These are phyloP conservation scores for Todiramphus chloris DNA, from an alignment of 2,113 vertebrate species.

Conservation along the genomic window DNA sequence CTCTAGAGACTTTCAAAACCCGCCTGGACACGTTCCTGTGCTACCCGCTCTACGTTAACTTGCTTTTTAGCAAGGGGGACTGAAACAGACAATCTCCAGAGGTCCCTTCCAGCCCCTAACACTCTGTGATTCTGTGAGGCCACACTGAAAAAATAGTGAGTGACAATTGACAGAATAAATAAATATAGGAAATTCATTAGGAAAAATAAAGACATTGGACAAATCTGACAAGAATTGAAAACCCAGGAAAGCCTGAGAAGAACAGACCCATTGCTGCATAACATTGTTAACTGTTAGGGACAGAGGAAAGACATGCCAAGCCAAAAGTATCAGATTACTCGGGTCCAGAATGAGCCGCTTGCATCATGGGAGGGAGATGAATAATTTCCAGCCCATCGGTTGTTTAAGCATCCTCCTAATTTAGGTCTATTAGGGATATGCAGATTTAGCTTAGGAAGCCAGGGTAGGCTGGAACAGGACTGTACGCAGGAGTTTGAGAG, in stretches of 20 bases:
- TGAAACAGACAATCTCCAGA: too few relatives aligned
- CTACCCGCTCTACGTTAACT: too few relatives aligned
- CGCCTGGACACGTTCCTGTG: too few relatives aligned
- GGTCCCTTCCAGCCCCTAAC: too few relatives aligned
- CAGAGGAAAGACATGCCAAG: neutral
- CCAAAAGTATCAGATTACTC: neutral
- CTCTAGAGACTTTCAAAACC: too few relatives aligned
- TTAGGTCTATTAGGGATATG: neutral
- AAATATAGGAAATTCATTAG: neutral
- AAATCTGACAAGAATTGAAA: neutral
- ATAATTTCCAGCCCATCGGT: slow-evolving; percentile 33
- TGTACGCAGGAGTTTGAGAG: neutral
- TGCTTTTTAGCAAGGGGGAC: too few relatives aligned
- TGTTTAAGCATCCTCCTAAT: slow-evolving; percentile 44
- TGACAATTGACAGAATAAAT: neutral
- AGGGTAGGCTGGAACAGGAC: neutral
- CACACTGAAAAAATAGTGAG: neutral
- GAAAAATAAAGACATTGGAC: neutral
- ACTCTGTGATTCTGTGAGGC: neutral
- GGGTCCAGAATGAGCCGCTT: neutral
- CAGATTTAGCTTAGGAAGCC: slow-evolving; percentile 3
- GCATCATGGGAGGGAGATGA: neutral
- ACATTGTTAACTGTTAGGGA: neutral
- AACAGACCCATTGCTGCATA: neutral
- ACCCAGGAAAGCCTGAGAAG: neutral